Percentiles rank a stretch among this genome's conserved stretches.
Evolutionary conservation across 2,888 invertebrate genomes (phyloP).

Genomic region (Amblyteles armatorius): DNA sequence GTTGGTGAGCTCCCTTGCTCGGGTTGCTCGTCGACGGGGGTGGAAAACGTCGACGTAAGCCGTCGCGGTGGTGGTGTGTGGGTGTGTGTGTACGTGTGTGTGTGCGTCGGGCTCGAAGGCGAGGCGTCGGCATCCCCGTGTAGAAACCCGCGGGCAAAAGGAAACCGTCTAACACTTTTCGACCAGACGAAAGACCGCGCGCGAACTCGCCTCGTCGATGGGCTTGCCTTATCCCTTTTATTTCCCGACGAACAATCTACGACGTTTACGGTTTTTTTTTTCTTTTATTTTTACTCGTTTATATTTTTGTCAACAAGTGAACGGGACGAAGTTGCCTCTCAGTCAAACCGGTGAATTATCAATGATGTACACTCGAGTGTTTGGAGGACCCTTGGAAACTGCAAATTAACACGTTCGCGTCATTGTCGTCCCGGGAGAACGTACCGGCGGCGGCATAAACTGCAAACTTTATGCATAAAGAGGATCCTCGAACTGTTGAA

Average conservation of each 20-base stretch:
- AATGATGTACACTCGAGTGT: conserved; percentile 2
- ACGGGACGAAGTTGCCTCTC: neutral
- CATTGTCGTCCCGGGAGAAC: conserved; percentile 28
- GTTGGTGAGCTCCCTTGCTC: conserved; percentile 66
- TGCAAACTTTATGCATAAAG: conserved; percentile 51
- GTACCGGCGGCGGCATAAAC: conserved; percentile 23
- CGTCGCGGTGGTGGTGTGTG: conserved; percentile 59
- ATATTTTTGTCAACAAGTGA: neutral
- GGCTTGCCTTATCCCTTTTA: conserved; percentile 9
- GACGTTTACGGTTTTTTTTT: conserved; percentile 4
- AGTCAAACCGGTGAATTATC: conserved; percentile 4
- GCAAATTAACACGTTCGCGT: conserved; percentile 8
- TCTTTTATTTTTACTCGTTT: neutral
- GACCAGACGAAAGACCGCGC: conserved; percentile 57
- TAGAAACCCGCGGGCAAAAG: conserved; percentile 52
- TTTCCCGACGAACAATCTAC: conserved; percentile 9
- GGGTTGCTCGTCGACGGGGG: conserved; percentile 77
- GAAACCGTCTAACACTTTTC: conserved; percentile 53
- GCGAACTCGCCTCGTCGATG: conserved; percentile 36
- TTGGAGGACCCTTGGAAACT: neutral
- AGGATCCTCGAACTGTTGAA: conserved; percentile 37
- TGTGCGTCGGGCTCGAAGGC: conserved; percentile 56
- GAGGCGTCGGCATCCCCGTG: conserved; percentile 70
- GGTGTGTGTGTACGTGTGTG: conserved; percentile 1
- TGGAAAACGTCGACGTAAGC: conserved; percentile 77